Evolutionary conservation across 2,888 invertebrate species (phyloP), one percentile per base, ranked within the genome.

Genomic region (Aricia artaxerxes): DNA sequence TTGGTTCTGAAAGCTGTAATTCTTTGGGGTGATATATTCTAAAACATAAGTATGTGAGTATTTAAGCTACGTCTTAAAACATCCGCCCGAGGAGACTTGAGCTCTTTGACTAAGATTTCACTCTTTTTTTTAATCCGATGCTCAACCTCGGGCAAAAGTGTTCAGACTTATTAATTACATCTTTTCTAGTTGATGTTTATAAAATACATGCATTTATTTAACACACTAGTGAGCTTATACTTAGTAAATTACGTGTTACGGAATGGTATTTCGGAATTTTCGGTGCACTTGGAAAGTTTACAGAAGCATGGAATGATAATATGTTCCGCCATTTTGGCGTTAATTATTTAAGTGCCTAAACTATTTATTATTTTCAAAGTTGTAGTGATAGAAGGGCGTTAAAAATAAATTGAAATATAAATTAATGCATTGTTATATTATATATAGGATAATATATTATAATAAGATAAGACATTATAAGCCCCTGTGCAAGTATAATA

Each of bases 211-310:
- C 69, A 35, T 69, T 2, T 35, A 13, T 69, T 69, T 11, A 31
- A 64, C 64, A 69, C 4, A 38, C 11, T 35, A 69, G 57, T 57
- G 16, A 57, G 16, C 4, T 35, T 69, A 35, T 69, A 13, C 4
- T 35, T 69, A n/a, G 24, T 13, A 35, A 76, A 31, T 76, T 57
- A 53, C 24, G 13, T 57, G 53, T 53, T 60, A 49, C 60, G 79
- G 79, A 79, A 79, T 79, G 79, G 75, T 76, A 9, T 24, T 35
- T 69, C 76, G 79, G 79, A 79, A 79, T 79, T 44, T 73, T 73
- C 35, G 24, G 49, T 53, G 53, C 53, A 53, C 35, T 13, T 76
- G 76, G 76, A 76, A 76, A 76, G 76, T 38, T 53, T 57, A 57
- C 13, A 24, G 76, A 76, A 76, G 76, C 35, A 53, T 76, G 76